Evolutionary conservation across 2,888 invertebrate genomes (phyloP).

Genomic region (Gnatocerus cornutus): DNA sequence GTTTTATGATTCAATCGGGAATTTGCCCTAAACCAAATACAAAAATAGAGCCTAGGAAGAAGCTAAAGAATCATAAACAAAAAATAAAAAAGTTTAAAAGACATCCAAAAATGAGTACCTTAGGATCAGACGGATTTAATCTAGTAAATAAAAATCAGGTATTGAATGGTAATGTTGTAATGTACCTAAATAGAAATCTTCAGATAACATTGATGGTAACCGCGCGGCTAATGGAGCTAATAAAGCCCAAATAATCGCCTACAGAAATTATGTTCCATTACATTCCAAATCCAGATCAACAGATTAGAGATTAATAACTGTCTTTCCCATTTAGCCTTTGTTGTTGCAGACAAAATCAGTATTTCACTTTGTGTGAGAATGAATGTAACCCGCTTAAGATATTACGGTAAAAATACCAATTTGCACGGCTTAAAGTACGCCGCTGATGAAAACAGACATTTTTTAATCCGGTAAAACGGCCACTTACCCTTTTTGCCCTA

Average conservation of each 20-base stretch:
- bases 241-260: not conserved
- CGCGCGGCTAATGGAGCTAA: not conserved
- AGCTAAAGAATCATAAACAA: no score
- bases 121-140: no score
- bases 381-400: constrained; percentile 50
- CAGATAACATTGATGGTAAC: no score
- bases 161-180: no score
- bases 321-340: not conserved
- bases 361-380: constrained; percentile 4
- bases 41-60: no score
- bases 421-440: constrained; percentile 67
- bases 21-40: no score
- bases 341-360: not conserved
- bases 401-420: constrained; percentile 63
- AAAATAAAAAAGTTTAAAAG: no score
- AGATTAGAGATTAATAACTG: not conserved
- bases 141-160: no score
- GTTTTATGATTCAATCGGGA: not conserved
- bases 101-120: no score
- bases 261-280: constrained; percentile 14
- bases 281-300: not conserved
- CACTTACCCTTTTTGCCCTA: not conserved
- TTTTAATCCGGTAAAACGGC: constrained; percentile 59
- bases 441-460: constrained; percentile 59
- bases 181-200: no score